phyloP scores from a whole-genome alignment of 2,113 vertebrate species.

The Plestiodon gilberti region DNA sequence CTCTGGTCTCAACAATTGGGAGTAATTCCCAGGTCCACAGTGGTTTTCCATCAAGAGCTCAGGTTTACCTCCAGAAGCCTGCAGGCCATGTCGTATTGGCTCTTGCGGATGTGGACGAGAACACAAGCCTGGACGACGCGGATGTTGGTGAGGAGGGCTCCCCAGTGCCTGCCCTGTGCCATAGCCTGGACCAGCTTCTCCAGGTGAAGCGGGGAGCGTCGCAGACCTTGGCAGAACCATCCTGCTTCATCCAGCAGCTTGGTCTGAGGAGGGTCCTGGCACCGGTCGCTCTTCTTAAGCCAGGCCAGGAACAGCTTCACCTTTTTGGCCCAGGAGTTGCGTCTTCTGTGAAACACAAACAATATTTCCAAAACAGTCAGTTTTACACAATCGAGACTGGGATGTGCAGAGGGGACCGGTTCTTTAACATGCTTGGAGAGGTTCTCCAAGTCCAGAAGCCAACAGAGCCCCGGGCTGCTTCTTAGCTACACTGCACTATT shows the following conservation, averaged over 20 bases:
- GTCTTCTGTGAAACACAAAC: conserved; percentile 31
- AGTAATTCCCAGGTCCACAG: background rate
- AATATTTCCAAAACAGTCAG: background rate
- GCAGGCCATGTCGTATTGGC: conserved; percentile 64
- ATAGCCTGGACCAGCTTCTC: conserved; percentile 58
- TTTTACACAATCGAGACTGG: background rate
- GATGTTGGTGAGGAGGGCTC: conserved; percentile 60
- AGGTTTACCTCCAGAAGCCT: conserved; percentile 71
- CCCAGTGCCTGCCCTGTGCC: conserved; percentile 56
- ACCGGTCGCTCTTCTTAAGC: conserved; percentile 52
- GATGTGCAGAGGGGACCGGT: background rate
- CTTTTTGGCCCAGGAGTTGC: conserved; percentile 10
- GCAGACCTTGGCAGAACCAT: conserved; percentile 56
- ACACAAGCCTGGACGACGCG: conserved; percentile 58
- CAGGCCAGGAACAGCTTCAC: conserved; percentile 71
- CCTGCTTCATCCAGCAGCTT: conserved; percentile 54
- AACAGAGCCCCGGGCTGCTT: background rate
- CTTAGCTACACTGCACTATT: background rate
- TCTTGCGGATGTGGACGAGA: background rate
- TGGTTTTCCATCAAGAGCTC: background rate
- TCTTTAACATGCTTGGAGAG: background rate
- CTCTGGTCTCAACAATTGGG: background rate
- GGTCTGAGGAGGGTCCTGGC: conserved; percentile 9
- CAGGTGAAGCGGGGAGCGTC: background rate
- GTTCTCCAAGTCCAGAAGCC: background rate